phyloP scores from a whole-genome alignment of 2,888 invertebrate species.

The Dioctria linearis region DNA sequence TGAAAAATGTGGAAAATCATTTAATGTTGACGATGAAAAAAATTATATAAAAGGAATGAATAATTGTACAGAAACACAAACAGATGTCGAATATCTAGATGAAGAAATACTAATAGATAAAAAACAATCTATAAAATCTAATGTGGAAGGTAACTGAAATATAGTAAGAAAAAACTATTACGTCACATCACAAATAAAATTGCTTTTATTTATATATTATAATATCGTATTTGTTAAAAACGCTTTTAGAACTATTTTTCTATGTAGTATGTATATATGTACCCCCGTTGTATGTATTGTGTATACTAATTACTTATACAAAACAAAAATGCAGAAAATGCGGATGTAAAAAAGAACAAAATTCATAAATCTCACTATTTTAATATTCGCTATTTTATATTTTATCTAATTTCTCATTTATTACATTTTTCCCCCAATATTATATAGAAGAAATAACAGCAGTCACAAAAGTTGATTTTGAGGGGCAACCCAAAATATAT shows the following conservation, averaged over 20 bases:
- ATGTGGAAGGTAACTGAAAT: constrained; percentile 29
- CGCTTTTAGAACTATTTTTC: not conserved
- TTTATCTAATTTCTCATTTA: constrained; percentile 39
- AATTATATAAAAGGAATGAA: constrained; percentile 73
- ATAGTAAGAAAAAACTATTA: not conserved
- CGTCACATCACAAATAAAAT: not conserved
- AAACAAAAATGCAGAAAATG: constrained; percentile 38
- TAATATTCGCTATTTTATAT: constrained; percentile 26
- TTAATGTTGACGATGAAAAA: constrained; percentile 71
- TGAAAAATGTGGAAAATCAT: constrained; percentile 70
- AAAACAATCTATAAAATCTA: constrained; percentile 6
- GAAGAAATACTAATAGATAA: constrained; percentile 62
- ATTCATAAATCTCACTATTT: constrained; percentile 6
- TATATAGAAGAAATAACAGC: constrained; percentile 56
- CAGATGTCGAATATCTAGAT: constrained; percentile 74
- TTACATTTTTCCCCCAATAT: constrained; percentile 28
- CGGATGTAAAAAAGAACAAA: constrained; percentile 49
- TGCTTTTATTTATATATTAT: not conserved
- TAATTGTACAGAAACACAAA: constrained; percentile 70
- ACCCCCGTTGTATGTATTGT: not conserved
- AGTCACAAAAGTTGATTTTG: constrained; percentile 46
- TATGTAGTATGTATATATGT: not conserved
- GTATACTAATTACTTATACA: not conserved
- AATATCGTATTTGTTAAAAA: not conserved
- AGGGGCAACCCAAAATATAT: constrained; percentile 38